Base-by-base conservation (phyloP, 2,113 vertebrate genomes). In the Xenopus laevis region DNA sequence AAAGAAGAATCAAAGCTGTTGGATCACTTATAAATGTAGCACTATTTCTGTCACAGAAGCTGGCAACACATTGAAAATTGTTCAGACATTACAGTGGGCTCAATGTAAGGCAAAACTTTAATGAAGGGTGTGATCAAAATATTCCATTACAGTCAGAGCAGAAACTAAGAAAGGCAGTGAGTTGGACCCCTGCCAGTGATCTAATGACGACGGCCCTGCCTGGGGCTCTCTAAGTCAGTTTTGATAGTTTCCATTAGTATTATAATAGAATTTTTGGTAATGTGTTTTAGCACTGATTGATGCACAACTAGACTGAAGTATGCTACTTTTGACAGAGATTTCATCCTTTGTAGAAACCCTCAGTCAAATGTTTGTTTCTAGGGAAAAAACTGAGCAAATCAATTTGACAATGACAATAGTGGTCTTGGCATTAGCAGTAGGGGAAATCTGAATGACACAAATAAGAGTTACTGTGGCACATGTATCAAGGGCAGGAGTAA, bases 1-100 rank as follows among this genome's bases (percentile, higher is more conserved):
- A 20, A 33, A 18, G 72, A n/a, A 17, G 64, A 40, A 74, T 61
- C 44, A 74, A 67, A 74, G 72, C 21, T 30, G n/a, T 40, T 13
- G 16, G 30, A 58, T 72, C 45, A n/a, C 71, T 40, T 45, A 15
- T 58, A 40, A 60, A 23, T 71, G 69, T 71, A 63, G 27, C 60
- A n/a, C 59, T 72, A 53, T 72, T 30, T 5, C 10, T 44, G 44
- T 66, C 52, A 65, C 30, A 65, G 50, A n/a, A 44, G 27, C 60
- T 12, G 7, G 18, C 11, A 55, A 30, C 46, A 20, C 58, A 60
- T 60, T 27, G 21, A 23, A 20, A 60, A 2, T 3, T 60, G 66
- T 30, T 17, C 47, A 52, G 50, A 55, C 21, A 33, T 20, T 47
- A 55, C 50, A 55, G 21, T 10, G 66, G 66, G 16, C 50, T 12